These are phyloP conservation scores for Geothlypis trichas DNA, from an alignment of 2,113 vertebrate genomes.

Conservation along the genomic window DNA sequence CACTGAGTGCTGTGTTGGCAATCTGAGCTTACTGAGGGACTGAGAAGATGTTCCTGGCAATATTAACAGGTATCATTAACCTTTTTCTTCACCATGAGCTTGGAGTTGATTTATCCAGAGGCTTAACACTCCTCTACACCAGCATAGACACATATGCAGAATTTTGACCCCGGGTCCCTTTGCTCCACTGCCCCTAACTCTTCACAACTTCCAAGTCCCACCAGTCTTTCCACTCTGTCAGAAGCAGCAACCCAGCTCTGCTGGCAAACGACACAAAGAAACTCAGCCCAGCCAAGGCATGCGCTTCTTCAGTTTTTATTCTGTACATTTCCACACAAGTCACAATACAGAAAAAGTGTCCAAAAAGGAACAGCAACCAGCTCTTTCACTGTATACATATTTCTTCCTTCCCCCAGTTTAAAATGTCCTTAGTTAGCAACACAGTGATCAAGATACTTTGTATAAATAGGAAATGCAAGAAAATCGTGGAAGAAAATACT, in stretches of 20 bases:
- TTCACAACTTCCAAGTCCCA: neutral
- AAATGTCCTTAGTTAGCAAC: slow-evolving; percentile 64
- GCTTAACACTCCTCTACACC: neutral
- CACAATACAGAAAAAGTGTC: slow-evolving; percentile 76
- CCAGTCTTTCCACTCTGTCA: neutral
- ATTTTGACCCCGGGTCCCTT: neutral
- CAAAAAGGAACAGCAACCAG: slow-evolving; percentile 63
- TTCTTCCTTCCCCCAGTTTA: slow-evolving; percentile 42
- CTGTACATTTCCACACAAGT: slow-evolving; percentile 75
- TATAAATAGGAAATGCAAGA: slow-evolving; percentile 75
- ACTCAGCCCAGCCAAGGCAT: slow-evolving; percentile 31
- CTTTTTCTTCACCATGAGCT: neutral
- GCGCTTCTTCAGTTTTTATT: slow-evolving; percentile 74
- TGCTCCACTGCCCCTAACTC: neutral
- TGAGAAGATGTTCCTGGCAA: neutral
- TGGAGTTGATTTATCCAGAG: neutral
- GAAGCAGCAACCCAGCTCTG: neutral
- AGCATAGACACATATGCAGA: neutral
- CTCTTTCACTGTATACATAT: slow-evolving; percentile 54
- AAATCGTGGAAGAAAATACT: slow-evolving; percentile 72
- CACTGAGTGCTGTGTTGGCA: neutral
- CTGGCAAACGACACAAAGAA: slow-evolving; percentile 40
- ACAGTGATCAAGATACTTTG: slow-evolving; percentile 69
- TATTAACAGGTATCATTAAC: neutral
- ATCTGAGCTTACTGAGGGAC: neutral